Evolutionary conservation across 2,797 vertebrate genomes (phyloP).

Genomic region (Pipistrellus nathusii): DNA sequence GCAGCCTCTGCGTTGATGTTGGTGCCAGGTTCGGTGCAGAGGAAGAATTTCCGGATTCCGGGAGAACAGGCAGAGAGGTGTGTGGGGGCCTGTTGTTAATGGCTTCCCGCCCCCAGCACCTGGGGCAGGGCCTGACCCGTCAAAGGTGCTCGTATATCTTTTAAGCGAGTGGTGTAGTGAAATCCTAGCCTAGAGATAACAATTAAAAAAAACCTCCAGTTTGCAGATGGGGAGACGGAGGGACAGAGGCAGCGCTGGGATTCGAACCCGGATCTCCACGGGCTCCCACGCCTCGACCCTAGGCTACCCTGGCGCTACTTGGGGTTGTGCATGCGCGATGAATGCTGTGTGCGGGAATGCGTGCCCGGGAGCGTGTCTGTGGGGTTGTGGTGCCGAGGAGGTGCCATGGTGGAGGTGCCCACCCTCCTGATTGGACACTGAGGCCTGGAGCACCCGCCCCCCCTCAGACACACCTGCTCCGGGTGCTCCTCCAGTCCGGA

Average conservation of each 20-base stretch:
- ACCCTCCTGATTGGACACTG: background rate
- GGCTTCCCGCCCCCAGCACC: conserved; percentile 20
- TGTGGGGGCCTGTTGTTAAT: background rate
- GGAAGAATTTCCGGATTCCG: conserved; percentile 34
- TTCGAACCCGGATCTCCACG: background rate
- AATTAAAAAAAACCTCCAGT: background rate
- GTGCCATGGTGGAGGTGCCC: background rate
- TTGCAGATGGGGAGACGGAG: background rate
- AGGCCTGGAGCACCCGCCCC: background rate
- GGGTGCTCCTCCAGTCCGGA: background rate
- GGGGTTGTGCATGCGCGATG: background rate
- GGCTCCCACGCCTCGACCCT: background rate
- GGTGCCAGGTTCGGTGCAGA: background rate
- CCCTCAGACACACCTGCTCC: background rate
- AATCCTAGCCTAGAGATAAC: conserved; percentile 45
- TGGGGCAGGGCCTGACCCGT: background rate
- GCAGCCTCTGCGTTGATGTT: background rate
- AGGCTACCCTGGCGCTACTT: background rate
- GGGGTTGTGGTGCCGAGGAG: background rate
- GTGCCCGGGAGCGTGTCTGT: background rate
- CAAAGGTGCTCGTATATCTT: background rate
- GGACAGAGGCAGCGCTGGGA: background rate
- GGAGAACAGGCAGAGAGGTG: background rate
- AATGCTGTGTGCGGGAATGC: background rate
- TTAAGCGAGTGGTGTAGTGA: background rate